Conservation (phyloP, 2,113 vertebrate genomes). For the Chaetura pelagica region DNA sequence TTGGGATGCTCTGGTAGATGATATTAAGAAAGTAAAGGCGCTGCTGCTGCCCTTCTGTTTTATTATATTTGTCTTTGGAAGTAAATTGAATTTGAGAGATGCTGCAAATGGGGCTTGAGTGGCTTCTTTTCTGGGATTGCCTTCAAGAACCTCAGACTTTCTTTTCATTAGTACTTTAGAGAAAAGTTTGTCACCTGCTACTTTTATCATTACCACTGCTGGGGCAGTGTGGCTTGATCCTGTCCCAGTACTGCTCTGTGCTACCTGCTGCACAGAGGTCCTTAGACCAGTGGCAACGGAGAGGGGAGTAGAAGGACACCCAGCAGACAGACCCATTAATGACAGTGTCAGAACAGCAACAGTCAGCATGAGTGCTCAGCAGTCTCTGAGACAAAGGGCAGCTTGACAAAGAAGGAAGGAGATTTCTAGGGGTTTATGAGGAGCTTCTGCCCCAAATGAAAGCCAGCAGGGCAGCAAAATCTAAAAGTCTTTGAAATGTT, state of each 20-base stretch:
- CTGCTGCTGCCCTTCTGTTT: neutral
- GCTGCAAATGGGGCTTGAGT: neutral
- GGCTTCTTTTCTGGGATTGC: neutral
- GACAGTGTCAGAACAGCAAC: neutral
- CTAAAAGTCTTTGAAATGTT: neutral
- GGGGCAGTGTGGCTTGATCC: neutral
- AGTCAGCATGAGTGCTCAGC: fast-evolving
- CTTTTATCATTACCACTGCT: neutral
- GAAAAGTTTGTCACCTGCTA: neutral
- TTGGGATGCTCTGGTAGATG: neutral
- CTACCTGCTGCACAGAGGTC: neutral
- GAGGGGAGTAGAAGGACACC: neutral
- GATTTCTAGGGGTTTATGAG: neutral
- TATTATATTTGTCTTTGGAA: neutral
- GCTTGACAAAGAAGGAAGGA: neutral
- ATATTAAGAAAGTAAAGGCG: neutral
- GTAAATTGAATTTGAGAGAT: neutral
- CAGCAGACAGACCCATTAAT: neutral
- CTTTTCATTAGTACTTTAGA: neutral
- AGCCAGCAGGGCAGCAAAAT: neutral
- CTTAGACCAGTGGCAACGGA: neutral
- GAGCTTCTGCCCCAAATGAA: neutral
- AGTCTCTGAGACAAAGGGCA: neutral
- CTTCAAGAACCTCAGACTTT: neutral
- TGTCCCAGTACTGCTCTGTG: neutral